Conservation (phyloP, 1,140 invertebrate species). For the Chionoecetes opilio region DNA sequence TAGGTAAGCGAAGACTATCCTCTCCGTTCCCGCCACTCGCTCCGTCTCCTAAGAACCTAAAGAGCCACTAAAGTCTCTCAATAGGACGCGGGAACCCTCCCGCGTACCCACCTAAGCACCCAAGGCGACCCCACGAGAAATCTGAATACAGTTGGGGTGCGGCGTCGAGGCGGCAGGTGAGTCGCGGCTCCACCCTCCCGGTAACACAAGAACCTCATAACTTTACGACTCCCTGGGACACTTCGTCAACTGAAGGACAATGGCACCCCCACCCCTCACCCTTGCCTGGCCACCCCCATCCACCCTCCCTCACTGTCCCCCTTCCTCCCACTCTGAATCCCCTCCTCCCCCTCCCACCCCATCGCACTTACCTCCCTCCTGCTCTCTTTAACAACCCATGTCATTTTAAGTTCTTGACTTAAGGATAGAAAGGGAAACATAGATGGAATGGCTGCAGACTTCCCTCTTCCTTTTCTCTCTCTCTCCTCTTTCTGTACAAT, state of each 20-base stretch:
- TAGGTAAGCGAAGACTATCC: not conserved
- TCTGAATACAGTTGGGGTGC: not conserved
- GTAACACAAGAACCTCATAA: slow-evolving; percentile 42
- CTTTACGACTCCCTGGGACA: slow-evolving; percentile 43
- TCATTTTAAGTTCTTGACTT: not conserved
- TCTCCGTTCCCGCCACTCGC: slow-evolving; percentile 13
- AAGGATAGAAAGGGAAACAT: not conserved
- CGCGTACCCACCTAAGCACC: too few species aligned
- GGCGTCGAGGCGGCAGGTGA: not conserved
- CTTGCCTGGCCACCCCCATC: not conserved
- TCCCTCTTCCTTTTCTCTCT: too few species aligned
- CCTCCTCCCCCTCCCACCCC: not conserved
- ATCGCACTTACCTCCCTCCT: too few species aligned
- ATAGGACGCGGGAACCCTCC: not conserved
- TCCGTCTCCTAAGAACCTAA: not conserved
- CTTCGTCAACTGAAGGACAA: slow-evolving; percentile 59
- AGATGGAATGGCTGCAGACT: too few species aligned
- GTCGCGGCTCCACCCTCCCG: not conserved
- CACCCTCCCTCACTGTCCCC: not conserved
- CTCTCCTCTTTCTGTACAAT: too few species aligned
- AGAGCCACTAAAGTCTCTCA: slow-evolving; percentile 4
- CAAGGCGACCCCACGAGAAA: slow-evolving; percentile 5
- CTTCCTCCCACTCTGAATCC: not conserved
- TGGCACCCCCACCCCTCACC: not conserved
- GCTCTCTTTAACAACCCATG: not conserved